phyloP scores from a whole-genome alignment of 2,797 vertebrate species.

The Nothura maculosa region DNA sequence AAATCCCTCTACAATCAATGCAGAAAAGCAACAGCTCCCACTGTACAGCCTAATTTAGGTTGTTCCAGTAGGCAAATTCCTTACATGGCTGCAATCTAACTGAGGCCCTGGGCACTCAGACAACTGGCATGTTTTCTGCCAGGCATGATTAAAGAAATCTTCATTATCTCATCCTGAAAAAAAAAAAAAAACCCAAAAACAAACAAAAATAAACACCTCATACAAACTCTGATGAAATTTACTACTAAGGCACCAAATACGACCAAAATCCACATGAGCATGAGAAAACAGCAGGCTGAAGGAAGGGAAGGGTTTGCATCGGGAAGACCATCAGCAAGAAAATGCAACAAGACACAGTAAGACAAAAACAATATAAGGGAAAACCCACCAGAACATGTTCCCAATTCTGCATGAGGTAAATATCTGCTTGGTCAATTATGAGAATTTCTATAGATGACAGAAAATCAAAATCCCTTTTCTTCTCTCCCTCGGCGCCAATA shows the following conservation, averaged over 20 bases:
- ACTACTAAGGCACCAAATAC: neutral
- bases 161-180: neutral
- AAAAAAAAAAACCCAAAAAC: too few species aligned
- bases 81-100: neutral
- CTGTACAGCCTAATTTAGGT: neutral
- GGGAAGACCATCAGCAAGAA: neutral
- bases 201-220: too few species aligned
- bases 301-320: neutral
- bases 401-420: constrained; percentile 99
- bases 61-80: neutral
- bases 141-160: constrained; percentile 1
- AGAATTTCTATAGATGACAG: constrained; percentile 94
- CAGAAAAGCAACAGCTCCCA: neutral
- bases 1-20: neutral
- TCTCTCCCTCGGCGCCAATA: constrained; percentile 92
- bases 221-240: neutral
- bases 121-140: neutral
- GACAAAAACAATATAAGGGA: neutral
- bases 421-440: constrained; percentile 93
- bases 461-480: constrained; percentile 94
- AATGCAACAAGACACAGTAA: neutral
- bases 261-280: neutral
- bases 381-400: constrained; percentile 92
- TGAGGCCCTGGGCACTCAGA: neutral
- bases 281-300: neutral